A percentile compares a stretch with the other conserved stretches of the same genome.
phyloP scores from a whole-genome alignment of 2,797 vertebrate genomes.

The Emydoidea blandingii region DNA sequence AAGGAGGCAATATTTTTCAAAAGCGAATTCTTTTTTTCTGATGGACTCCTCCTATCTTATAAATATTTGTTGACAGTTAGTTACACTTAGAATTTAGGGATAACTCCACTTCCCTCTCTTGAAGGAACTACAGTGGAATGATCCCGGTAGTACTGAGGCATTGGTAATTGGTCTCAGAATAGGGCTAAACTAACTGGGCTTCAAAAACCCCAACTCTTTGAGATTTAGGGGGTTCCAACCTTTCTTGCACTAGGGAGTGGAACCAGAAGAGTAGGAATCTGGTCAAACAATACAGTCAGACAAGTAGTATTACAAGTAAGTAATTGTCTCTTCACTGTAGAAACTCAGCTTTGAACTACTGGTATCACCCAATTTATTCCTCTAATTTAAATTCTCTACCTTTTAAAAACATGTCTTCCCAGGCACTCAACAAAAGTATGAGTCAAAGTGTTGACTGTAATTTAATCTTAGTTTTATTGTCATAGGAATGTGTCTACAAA shows the following conservation, averaged over 20 bases:
- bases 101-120: neutral
- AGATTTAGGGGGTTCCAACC: neutral
- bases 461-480: neutral
- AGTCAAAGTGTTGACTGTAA: rapidly evolving
- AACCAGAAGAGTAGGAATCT: too few species aligned
- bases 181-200: neutral
- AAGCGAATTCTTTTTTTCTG: neutral
- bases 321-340: too few species aligned
- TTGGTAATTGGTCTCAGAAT: neutral
- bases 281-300: too few species aligned
- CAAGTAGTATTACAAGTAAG: too few species aligned
- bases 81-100: neutral
- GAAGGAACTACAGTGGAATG: neutral
- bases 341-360: too few species aligned
- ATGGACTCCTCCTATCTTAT: neutral
- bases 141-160: neutral
- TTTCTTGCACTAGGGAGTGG: too few species aligned
- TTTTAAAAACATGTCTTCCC: neutral
- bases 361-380: too few species aligned
- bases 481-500: neutral
- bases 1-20: neutral
- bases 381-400: neutral
- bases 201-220: neutral
- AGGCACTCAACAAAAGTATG: neutral
- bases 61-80: neutral